phyloP scores from a whole-genome alignment of 2,797 vertebrate genomes.

The Karalla daura region DNA sequence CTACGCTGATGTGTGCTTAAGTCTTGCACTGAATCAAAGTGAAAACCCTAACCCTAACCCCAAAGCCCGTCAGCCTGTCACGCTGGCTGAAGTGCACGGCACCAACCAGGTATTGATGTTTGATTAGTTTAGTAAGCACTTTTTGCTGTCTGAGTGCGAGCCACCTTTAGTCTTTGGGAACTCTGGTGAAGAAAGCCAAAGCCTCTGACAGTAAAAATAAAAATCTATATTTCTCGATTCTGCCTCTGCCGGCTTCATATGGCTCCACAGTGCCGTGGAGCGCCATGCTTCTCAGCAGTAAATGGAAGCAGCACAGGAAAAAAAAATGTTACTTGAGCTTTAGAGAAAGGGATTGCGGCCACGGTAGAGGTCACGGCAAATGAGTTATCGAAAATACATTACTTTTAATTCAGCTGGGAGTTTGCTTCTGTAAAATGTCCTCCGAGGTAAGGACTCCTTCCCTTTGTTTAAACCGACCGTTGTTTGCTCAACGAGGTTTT shows the following conservation, averaged over 20 bases:
- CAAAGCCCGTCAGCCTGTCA: background rate
- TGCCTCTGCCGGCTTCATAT: conserved; percentile 7
- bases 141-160: conserved; percentile 18
- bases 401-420: conserved; percentile 24
- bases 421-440: conserved; percentile 16
- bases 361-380: conserved; percentile 35
- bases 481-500: conserved; percentile 1
- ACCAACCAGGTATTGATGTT: conserved; percentile 10
- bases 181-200: background rate
- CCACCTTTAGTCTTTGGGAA: conserved; percentile 22
- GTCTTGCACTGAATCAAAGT: background rate
- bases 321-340: conserved; percentile 33
- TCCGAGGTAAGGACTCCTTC: conserved; percentile 4
- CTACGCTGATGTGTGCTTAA: background rate
- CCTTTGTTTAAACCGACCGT: conserved; percentile 4
- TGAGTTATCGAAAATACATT: conserved; percentile 26
- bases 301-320: conserved; percentile 10
- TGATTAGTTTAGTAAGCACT: conserved; percentile 15
- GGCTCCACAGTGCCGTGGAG: conserved; percentile 6
- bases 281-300: background rate
- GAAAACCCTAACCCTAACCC: conserved; percentile 6
- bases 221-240: conserved; percentile 29
- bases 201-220: conserved; percentile 16
- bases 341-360: conserved; percentile 5
- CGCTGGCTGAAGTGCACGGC: conserved; percentile 6